Conservation (phyloP, 2,113 vertebrate genomes). For the Salvelinus sp. region DNA sequence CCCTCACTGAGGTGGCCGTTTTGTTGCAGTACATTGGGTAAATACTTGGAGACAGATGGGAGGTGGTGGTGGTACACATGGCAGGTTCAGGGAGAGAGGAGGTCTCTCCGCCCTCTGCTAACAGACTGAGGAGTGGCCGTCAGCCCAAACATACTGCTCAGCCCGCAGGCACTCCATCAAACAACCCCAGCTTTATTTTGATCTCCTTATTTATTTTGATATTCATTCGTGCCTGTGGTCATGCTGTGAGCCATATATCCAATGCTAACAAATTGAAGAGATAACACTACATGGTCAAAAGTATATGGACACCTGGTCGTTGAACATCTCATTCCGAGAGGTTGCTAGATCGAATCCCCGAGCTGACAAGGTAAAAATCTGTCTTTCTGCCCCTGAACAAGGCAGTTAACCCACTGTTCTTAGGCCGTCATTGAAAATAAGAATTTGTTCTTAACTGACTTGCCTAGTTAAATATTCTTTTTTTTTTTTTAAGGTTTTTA, state of each 20-base stretch:
- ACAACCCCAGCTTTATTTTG: slow-evolving; percentile 8
- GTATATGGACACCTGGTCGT: no score
- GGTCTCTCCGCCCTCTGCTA: slow-evolving; percentile 11
- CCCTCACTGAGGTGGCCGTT: slow-evolving; percentile 5
- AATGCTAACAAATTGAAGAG: background rate
- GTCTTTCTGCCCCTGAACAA: no score
- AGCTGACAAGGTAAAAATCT: no score
- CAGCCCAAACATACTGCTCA: background rate
- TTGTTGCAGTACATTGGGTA: slow-evolving; percentile 35
- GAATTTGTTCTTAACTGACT: no score
- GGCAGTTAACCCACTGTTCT: no score
- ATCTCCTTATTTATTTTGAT: slow-evolving; percentile 12
- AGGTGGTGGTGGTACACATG: slow-evolving; percentile 44
- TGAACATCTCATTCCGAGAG: no score
- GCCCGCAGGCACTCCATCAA: background rate
- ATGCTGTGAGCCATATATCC: background rate
- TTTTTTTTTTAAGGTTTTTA: no score
- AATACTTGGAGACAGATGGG: slow-evolving; percentile 62
- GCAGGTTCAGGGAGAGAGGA: slow-evolving; percentile 42
- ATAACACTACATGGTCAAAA: background rate
- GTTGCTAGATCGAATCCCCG: no score
- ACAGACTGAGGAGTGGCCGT: background rate
- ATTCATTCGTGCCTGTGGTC: slow-evolving; percentile 11
- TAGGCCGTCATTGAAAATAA: no score
- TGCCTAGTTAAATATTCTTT: no score